phyloP scores from a whole-genome alignment of 2,113 vertebrate genomes.

The Hiodon alosoides region DNA sequence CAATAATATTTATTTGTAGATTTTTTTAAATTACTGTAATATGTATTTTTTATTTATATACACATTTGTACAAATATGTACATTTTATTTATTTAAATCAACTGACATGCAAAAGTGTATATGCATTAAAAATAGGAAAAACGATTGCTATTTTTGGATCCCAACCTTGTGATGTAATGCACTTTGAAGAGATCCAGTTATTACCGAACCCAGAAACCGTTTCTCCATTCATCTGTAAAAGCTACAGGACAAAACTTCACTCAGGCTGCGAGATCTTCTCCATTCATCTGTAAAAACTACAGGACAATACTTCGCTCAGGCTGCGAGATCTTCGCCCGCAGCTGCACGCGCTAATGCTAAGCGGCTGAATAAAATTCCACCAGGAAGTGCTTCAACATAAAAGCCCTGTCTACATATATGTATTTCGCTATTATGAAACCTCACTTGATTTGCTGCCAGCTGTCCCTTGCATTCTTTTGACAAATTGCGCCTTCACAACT shows the following conservation, averaged over 20 bases:
- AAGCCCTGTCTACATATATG: constrained; percentile 33
- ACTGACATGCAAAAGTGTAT: no score
- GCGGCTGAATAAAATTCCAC: constrained; percentile 31
- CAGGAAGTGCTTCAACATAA: constrained; percentile 40
- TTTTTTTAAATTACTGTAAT: neutral
- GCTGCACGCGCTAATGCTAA: constrained; percentile 29
- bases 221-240: constrained; percentile 16
- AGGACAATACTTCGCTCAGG: constrained; percentile 19
- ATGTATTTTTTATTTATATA: neutral
- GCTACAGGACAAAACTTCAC: constrained; percentile 18
- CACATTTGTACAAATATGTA: neutral
- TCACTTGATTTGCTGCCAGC: constrained; percentile 49
- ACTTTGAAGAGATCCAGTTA: neutral
- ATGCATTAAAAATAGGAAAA: no score
- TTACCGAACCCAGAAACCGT: neutral
- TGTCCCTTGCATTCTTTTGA: constrained; percentile 61
- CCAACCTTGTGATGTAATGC: no score
- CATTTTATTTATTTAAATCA: neutral
- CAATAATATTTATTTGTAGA: neutral
- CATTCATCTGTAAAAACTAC: constrained; percentile 11
- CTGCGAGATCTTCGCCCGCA: constrained; percentile 27
- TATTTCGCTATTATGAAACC: constrained; percentile 21
- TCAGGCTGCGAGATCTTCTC: constrained; percentile 8
- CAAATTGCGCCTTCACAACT: constrained; percentile 68
- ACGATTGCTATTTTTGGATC: no score